phyloP scores from a whole-genome alignment of 92 coral and sea anemone genomes.

The Epizoanthus fatuus region DNA sequence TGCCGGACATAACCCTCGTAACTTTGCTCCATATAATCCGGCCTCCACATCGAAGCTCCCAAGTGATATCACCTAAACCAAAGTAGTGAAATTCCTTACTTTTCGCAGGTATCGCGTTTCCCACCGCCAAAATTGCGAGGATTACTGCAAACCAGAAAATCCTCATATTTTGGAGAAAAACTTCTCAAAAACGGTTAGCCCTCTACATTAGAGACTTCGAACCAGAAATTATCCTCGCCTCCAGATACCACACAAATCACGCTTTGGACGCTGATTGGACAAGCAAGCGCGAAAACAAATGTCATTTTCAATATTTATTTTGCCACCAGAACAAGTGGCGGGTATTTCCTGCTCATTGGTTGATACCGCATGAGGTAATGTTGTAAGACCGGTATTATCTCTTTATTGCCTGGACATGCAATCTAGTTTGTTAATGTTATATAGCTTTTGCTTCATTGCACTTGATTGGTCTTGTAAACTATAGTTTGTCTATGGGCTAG shows the following conservation, averaged over 20 bases:
- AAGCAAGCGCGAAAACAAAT: slow-evolving; percentile 55
- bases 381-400: slow-evolving; percentile 67
- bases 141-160: slow-evolving; percentile 66
- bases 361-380: slow-evolving; percentile 85
- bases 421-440: not conserved
- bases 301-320: slow-evolving; percentile 84
- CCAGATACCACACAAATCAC: slow-evolving; percentile 79
- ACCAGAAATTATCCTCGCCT: slow-evolving; percentile 63
- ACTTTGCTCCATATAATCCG: not conserved
- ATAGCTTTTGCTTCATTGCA: not conserved
- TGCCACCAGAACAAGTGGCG: slow-evolving; percentile 65
- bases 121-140: slow-evolving; percentile 84
- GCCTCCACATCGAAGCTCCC: slow-evolving; percentile 27
- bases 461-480: not conserved
- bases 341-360: slow-evolving; percentile 84
- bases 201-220: slow-evolving; percentile 84
- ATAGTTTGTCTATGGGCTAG: no score
- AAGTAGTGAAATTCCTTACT: slow-evolving; percentile 65
- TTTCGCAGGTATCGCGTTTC: slow-evolving; percentile 72
- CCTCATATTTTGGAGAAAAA: slow-evolving; percentile 79
- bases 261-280: slow-evolving; percentile 83
- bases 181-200: slow-evolving; percentile 68
- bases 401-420: slow-evolving; percentile 72
- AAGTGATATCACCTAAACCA: not conserved
- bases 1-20: not conserved